A percentile compares a stretch with the other conserved stretches of the same genome.
Conservation (phyloP, 1,140 invertebrate genomes). For the Lineus longissimus region DNA sequence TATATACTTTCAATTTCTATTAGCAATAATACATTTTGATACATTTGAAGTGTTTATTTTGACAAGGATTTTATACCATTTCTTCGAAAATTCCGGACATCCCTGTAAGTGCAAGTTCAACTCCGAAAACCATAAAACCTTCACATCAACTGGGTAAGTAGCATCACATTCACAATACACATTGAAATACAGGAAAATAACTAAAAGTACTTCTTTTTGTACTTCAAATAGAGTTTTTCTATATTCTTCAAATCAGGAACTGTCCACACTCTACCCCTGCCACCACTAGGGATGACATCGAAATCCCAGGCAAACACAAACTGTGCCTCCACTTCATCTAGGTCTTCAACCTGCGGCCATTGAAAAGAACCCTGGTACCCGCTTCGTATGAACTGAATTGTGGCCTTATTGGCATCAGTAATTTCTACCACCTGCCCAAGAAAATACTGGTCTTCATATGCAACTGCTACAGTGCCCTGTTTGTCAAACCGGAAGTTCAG, state of each 20-base stretch:
- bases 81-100: too few species aligned
- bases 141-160: too few species aligned
- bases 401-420: slow-evolving; percentile 4
- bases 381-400: slow-evolving; percentile 8
- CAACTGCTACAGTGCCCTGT: slow-evolving; percentile 12
- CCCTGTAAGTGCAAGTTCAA: too few species aligned
- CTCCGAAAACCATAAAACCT: too few species aligned
- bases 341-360: slow-evolving; percentile 9
- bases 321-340: slow-evolving; percentile 8
- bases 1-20: too few species aligned
- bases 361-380: slow-evolving; percentile 3
- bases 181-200: too few species aligned
- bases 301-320: slow-evolving; percentile 12
- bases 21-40: too few species aligned
- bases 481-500: background rate
- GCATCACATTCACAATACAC: too few species aligned
- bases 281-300: background rate
- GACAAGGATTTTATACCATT: too few species aligned
- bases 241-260: slow-evolving; percentile 7
- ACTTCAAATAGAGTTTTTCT: slow-evolving; percentile 5
- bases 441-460: slow-evolving; percentile 10
- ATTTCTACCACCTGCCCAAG: slow-evolving; percentile 2
- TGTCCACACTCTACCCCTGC: slow-evolving; percentile 1
- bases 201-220: background rate
- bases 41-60: too few species aligned